Percentiles rank a stretch among this genome's conserved stretches.
phyloP scores from a whole-genome alignment of 2,113 vertebrate genomes.

The Copsychus sechellarum region DNA sequence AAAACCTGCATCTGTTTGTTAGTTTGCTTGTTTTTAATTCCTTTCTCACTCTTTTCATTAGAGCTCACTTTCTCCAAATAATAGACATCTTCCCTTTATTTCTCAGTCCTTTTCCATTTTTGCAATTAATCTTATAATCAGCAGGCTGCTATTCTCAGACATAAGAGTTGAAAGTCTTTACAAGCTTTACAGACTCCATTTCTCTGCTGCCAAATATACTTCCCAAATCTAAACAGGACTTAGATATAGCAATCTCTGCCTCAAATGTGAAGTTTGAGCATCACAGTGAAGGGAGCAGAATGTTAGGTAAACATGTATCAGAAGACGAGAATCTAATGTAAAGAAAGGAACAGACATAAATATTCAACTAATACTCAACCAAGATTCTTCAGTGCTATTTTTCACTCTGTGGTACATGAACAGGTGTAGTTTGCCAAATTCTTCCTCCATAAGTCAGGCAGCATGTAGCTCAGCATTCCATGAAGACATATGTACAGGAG shows the following conservation, averaged over 20 bases:
- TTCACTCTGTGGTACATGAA: not conserved
- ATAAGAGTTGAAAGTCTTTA: not conserved
- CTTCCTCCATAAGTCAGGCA: not conserved
- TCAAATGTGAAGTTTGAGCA: accelerated
- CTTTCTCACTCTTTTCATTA: not conserved
- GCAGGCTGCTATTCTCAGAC: not conserved
- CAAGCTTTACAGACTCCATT: not conserved
- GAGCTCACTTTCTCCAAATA: not conserved
- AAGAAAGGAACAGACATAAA: not conserved
- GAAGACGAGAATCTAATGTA: not conserved
- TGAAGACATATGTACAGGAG: not conserved
- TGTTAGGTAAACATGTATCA: not conserved
- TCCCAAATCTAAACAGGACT: not conserved
- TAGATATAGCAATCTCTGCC: not conserved
- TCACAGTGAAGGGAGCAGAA: not conserved
- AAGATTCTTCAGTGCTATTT: not conserved
- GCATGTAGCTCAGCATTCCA: not conserved
- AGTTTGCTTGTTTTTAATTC: not conserved
- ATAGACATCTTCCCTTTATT: not conserved
- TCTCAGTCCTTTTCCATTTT: not conserved
- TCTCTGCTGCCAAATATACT: not conserved
- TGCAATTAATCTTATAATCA: not conserved
- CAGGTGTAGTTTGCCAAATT: not conserved
- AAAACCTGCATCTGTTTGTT: not conserved
- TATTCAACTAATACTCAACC: not conserved